Evolutionary conservation across 92 coral and sea anemone genomes (phyloP), one percentile per base, ranked within the genome.

Genomic region (Epizoanthus scotinus): DNA sequence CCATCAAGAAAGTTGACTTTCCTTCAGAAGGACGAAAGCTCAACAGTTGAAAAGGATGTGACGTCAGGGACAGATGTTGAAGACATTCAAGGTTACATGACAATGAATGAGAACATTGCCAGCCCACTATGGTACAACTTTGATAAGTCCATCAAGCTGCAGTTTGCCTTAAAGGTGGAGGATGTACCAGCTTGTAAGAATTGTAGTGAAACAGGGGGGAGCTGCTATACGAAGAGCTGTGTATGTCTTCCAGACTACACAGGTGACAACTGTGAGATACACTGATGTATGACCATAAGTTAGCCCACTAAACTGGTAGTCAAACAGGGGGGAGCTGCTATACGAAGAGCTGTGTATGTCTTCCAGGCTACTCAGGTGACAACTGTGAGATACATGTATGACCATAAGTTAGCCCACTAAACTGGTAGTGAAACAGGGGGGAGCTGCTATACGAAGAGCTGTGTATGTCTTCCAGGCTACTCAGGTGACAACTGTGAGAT

Each of bases 131-230:
- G 99, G 99, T 93, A 91, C 49, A 96, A 93, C 86, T 96, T 83
- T 87, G 97, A 97, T 20, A 73, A 31, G 15, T 89, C 94, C 21
- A 89, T 96, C 67, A 77, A 87, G 2, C 83, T 94, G 72, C 82
- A 89, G 67, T 96, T 96, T 93, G 91, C 90, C 13, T 86, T 96
- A 6, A 96, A 93, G 71, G 98, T 96, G 52, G 98, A 88, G 55
- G 98, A 88, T 5, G 81, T 73, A 21, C 89, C 90, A 27, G 83
- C 86, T 0, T 96, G 99, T 59, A 84, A 87, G 15, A 93, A 89
- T 78, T 96, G 99, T 53, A 96, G 94, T 86, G 81, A 85, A 50
- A 74, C 60, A 31, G 98, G 98, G 0, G 99, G 99, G 10, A 86
- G 92, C 64, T 96, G 99, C 67, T 96, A 85, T 70, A 93, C 92